Conservation (phyloP, 1,140 invertebrate species). For the Drosophila oshimai region DNA sequence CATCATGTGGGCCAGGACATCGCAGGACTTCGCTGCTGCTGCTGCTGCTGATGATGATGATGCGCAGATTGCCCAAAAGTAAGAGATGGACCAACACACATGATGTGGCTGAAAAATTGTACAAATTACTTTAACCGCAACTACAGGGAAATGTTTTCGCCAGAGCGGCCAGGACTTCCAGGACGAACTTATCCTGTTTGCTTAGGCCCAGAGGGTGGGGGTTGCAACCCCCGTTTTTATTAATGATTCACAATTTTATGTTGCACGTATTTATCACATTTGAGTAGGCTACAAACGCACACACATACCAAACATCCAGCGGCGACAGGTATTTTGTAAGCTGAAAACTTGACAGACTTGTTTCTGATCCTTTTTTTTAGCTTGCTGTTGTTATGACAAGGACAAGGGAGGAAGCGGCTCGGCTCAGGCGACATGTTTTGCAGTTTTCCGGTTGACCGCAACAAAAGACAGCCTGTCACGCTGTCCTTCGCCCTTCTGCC, state of each 20-base stretch:
- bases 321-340: constrained; percentile 79
- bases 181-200: constrained; percentile 58
- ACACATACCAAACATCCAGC: constrained; percentile 22
- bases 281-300: constrained; percentile 45
- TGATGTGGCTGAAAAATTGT: constrained; percentile 80
- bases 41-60: constrained; percentile 55
- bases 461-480: constrained; percentile 82
- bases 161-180: constrained; percentile 49
- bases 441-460: constrained; percentile 82
- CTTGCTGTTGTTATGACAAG: constrained; percentile 59
- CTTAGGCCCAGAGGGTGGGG: constrained; percentile 27
- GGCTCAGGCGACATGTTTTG: constrained; percentile 75
- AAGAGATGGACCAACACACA: constrained; percentile 60
- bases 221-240: constrained; percentile 60
- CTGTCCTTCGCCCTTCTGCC: constrained; percentile 17
- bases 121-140: constrained; percentile 70
- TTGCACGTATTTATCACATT: constrained; percentile 80
- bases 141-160: constrained; percentile 34
- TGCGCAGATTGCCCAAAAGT: constrained; percentile 42
- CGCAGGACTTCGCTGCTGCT: constrained; percentile 14
- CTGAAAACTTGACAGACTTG: constrained; percentile 78
- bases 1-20: constrained; percentile 52
- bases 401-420: constrained; percentile 45
- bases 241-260: constrained; percentile 79
- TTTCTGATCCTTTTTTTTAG: constrained; percentile 67